These are phyloP conservation scores for Diphyllodes magnificus DNA, from an alignment of 2,113 vertebrate species.

Conservation along the genomic window DNA sequence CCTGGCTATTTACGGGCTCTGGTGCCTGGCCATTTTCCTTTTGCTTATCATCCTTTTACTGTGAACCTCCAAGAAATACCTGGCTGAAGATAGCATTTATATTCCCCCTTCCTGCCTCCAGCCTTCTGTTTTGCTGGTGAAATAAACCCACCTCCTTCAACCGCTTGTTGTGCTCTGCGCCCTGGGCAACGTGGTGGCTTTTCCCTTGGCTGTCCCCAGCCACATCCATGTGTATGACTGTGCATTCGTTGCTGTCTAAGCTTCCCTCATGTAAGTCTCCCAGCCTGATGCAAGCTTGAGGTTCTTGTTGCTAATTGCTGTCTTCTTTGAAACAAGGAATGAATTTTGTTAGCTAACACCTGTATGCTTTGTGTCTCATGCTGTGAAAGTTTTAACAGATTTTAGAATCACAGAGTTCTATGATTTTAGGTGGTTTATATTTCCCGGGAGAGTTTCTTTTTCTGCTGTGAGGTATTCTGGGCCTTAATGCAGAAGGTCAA, in stretches of 20 bases:
- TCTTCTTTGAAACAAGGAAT: neutral
- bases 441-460: neutral
- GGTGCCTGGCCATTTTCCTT: neutral
- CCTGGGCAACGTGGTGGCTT: neutral
- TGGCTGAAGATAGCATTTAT: neutral
- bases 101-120: neutral
- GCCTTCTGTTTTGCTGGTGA: neutral
- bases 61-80: neutral
- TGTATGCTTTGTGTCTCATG: neutral
- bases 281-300: neutral
- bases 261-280: neutral
- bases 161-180: accelerated
- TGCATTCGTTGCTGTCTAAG: neutral
- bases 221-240: neutral
- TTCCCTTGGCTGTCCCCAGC: neutral
- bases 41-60: neutral
- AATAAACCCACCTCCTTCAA: neutral
- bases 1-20: accelerated
- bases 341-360: neutral
- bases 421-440: neutral
- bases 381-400: neutral
- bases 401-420: neutral
- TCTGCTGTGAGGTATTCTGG: neutral
- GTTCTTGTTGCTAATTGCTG: neutral
- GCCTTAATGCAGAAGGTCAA: neutral